Base-by-base conservation (phyloP, 2,797 vertebrate genomes). In the Callimico goeldii region DNA sequence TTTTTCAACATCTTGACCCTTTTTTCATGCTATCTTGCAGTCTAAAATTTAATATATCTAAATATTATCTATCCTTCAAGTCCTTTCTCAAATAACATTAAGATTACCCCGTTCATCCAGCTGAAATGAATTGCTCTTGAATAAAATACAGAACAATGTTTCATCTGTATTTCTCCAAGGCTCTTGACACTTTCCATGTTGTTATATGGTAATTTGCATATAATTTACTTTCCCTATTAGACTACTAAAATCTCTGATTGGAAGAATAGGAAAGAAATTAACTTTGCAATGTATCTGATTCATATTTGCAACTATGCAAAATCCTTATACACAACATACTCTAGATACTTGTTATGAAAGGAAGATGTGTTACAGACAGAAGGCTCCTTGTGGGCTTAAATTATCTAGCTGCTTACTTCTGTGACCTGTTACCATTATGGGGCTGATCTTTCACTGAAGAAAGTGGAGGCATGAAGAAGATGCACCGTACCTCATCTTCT, bases 401-500 rank as follows among this genome's bases (percentile, higher is more conserved):
- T 77, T 64, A 94, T 79, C 61, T 50, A 43, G 55, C 64, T 55
- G 17, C 43, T 84, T 77, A 50, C 30, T 88, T 79, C 61, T 90
- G 12, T 64, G 36, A 90, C 64, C 88, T 80, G 55, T 64, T 61
- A 52, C 41, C 80, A 36, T 80, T 41, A 61, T 14, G 36, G 7
- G 10, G 48, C 22, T n/a, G 91, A 67, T 28, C 33, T 86, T 88
- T 82, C 79, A 0, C 43, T 83, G 48, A 89, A 81, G 28, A 36
- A 80, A 92, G 95, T 64, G 39, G 92, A 90, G 28, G 19, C 43
- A 77, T 12, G 17, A 79, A 43, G 28, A 70, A 95, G 43, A 70
- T 39, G 30, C 7, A 48, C 43, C 46, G 26, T 98, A 99, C 99
- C 99, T 99, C 99, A 99, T 99, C 97, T 99, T 99, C 95, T 99